These are phyloP conservation scores for Myoxocephalus aenaeus DNA, from an alignment of 2,797 vertebrate genomes.

Conservation along the genomic window DNA sequence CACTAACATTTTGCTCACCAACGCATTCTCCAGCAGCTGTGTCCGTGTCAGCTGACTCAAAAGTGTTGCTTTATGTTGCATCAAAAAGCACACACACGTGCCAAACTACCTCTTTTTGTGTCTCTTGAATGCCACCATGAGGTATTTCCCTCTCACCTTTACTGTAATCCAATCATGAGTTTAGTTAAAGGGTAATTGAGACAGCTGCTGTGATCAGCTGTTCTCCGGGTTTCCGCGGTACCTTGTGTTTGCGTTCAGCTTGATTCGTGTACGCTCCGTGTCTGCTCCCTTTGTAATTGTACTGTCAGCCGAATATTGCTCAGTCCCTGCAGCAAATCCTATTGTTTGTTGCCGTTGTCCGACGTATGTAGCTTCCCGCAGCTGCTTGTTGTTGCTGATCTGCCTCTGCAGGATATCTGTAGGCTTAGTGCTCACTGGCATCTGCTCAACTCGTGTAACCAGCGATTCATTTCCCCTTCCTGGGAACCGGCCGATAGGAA, in stretches of 20 bases:
- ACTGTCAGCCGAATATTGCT: conserved; percentile 41
- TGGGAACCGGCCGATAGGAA: conserved; percentile 47
- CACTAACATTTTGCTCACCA: background rate
- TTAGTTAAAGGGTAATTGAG: conserved; percentile 19
- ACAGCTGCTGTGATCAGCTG: conserved; percentile 32
- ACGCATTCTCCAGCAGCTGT: background rate
- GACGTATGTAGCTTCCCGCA: conserved; percentile 37
- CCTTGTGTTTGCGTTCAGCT: conserved; percentile 30
- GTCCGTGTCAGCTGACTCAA: background rate
- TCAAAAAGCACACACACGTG: background rate
- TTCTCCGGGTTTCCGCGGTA: background rate
- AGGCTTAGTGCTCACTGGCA: conserved; percentile 53
- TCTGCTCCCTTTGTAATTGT: conserved; percentile 32
- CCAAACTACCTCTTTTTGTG: background rate
- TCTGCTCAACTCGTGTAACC: conserved; percentile 62
- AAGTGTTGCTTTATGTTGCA: background rate
- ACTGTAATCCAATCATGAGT: conserved; percentile 13
- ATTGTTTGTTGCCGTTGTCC: conserved; percentile 55
- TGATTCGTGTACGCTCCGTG: conserved; percentile 17
- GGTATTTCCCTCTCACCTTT: background rate
- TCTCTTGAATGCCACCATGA: background rate
- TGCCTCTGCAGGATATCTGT: conserved; percentile 51
- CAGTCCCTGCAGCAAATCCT: conserved; percentile 46
- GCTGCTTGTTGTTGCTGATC: conserved; percentile 50
- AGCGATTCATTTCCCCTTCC: conserved; percentile 45